Evolutionary conservation across 2,113 vertebrate species (phyloP), one percentile per base, ranked within the genome.

Genomic region (Piprites chloris): DNA sequence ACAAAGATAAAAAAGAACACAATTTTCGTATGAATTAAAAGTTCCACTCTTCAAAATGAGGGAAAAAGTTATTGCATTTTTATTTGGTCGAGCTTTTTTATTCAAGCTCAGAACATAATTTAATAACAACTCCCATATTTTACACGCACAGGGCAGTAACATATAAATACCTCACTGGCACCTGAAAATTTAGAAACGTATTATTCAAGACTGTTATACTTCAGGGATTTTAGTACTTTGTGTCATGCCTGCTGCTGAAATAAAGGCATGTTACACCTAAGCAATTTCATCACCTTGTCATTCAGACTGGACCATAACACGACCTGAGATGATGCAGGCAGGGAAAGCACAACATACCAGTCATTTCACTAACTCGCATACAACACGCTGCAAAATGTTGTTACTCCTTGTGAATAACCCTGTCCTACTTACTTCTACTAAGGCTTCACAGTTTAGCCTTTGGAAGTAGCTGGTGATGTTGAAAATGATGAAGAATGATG

Each of bases 211-310:
- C 46, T 90, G 67, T 53, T 81, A 80, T 10, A 68, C 33, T 78
- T 93, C 14, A 84, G 67, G 72, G 85, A 86, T 94, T 93, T 94
- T 59, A 92, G 72, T 88, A 90, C 44, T 96, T 96, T 92, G 52
- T 90, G 88, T 90, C 85, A 63, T 35, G 52, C 39, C 13, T 61
- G 85, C 87, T 80, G 90, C 55, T 95, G 88, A 96, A 95, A 83
- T 93, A 68, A 80, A 88, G 69, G 90, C 76, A 88, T 23, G 9
- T 88, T 93, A 86, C 85, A 93, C 90, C 92, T 95, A 61, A 58
- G 82, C 44, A 52, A 92, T 95, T 93, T 94, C 93, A 95, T 88
- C 95, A 94, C 87, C 88, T 95, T 97, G 93, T 92, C 93, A 93
- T 78, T 93, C 93, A 84, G 85, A 55, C 85, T 86, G 68, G 75